phyloP scores from a whole-genome alignment of 2,888 invertebrate species.

The Macaria notata region DNA sequence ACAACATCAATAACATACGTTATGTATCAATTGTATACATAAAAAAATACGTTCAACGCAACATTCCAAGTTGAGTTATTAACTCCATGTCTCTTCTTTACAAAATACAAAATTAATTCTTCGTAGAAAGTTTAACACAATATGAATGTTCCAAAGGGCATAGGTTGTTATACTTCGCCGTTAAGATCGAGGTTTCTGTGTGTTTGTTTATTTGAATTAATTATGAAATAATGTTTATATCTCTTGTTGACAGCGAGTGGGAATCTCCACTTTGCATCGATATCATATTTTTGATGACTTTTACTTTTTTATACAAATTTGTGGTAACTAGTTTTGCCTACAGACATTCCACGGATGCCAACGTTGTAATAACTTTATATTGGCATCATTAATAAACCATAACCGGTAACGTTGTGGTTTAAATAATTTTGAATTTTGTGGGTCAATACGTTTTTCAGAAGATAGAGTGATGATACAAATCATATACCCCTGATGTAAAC shows the following conservation, averaged over 20 bases:
- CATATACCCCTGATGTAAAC: too few species aligned
- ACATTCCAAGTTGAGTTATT: too few species aligned
- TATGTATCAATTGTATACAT: too few species aligned
- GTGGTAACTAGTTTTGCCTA: conserved; percentile 3
- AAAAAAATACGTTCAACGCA: too few species aligned
- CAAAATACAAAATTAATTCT: conserved; percentile 42
- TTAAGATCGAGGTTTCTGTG: conserved; percentile 31
- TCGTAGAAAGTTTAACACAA: conserved; percentile 45
- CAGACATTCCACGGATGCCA: conserved; percentile 4
- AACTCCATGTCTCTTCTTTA: conserved; percentile 12
- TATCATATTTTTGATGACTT: conserved; percentile 4
- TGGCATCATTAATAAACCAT: too few species aligned
- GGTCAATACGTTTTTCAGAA: too few species aligned
- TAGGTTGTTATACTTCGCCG: conserved; percentile 38
- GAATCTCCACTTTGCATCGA: conserved; percentile 8
- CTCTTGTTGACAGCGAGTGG: conserved; percentile 9
- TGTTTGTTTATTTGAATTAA: conserved; percentile 41
- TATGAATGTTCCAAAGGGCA: conserved; percentile 46
- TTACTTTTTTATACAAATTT: conserved; percentile 5
- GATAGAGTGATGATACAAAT: too few species aligned
- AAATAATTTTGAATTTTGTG: too few species aligned
- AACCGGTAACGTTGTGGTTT: too few species aligned
- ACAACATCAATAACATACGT: not conserved
- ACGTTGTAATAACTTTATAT: too few species aligned
- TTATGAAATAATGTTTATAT: conserved; percentile 22